A percentile compares a stretch with the other conserved stretches of the same genome.
phyloP scores from a whole-genome alignment of 2,888 invertebrate species.

The Bhutanitis thaidina region DNA sequence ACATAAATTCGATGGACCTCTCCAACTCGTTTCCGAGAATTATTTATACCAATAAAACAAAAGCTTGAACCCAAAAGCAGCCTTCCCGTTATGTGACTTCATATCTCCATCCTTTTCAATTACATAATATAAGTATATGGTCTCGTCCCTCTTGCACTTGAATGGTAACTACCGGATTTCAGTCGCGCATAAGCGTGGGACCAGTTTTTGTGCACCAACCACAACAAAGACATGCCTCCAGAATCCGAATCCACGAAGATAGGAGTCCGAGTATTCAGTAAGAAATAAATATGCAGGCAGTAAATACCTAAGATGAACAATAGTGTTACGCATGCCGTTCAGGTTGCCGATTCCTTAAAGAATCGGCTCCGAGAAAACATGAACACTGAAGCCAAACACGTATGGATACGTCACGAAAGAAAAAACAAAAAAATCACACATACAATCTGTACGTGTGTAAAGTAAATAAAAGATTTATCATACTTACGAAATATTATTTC shows the following conservation, averaged over 20 bases:
- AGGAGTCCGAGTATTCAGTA: conserved; percentile 26
- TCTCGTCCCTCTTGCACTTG: conserved; percentile 54
- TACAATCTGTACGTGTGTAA: too few species aligned
- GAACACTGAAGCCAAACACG: not conserved
- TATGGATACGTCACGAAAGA: conserved; percentile 6
- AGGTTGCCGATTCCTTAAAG: not conserved
- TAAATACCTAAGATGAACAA: conserved; percentile 17
- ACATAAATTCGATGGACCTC: conserved; percentile 36
- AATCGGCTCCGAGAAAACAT: not conserved
- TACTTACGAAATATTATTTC: too few species aligned
- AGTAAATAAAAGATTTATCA: too few species aligned
- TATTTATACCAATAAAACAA: conserved; percentile 49
- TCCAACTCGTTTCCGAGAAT: conserved; percentile 44
- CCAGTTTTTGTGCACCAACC: conserved; percentile 61
- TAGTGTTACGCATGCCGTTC: conserved; percentile 9
- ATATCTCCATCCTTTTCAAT: conserved; percentile 41
- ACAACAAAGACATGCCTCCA: conserved; percentile 36
- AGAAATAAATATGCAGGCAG: conserved; percentile 13
- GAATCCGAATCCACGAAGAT: conserved; percentile 30
- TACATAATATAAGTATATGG: conserved; percentile 24
- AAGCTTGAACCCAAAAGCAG: conserved; percentile 40
- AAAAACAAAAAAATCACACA: not conserved
- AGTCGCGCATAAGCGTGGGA: conserved; percentile 48
- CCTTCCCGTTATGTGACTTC: conserved; percentile 60
- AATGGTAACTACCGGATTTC: conserved; percentile 67